Percentiles rank a stretch among this genome's conserved stretches.
Conservation (phyloP, 1,140 invertebrate species). For the Drosophila ironensis region DNA sequence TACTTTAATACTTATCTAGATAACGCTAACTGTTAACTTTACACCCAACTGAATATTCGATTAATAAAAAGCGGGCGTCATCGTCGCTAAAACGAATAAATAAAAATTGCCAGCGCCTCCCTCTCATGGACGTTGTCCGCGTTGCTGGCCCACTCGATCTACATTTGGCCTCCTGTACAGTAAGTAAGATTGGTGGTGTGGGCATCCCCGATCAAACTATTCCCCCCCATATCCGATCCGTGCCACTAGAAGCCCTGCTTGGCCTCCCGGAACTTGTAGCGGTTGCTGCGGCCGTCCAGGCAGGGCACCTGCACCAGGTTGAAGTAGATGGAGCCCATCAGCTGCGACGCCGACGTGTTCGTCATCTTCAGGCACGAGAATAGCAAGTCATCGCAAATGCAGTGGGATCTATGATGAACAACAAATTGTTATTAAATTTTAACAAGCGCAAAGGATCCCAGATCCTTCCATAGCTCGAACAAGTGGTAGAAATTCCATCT, state of each 20-base stretch:
- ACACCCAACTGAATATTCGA: constrained; percentile 48
- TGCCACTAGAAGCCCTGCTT: constrained; percentile 70
- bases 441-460: no score
- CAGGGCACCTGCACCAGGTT: constrained; percentile 91
- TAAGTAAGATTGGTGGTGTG: neutral
- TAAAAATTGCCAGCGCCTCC: neutral
- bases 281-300: constrained; percentile 84
- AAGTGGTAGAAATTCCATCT: no score
- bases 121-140: no score
- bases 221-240: neutral
- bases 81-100: constrained; percentile 37
- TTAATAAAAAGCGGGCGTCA: constrained; percentile 36
- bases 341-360: constrained; percentile 86
- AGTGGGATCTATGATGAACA: constrained; percentile 86
- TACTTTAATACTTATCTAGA: constrained; percentile 50
- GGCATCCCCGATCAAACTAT: neutral
- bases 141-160: no score
- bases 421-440: no score
- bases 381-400: constrained; percentile 91
- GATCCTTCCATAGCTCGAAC: no score
- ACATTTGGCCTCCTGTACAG: constrained; percentile 26
- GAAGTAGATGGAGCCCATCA: constrained; percentile 94
- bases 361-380: constrained; percentile 90
- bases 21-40: no score
- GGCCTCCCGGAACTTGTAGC: constrained; percentile 72